phyloP scores from a whole-genome alignment of 2,888 invertebrate genomes.

The Alloscopus bannaensis region DNA sequence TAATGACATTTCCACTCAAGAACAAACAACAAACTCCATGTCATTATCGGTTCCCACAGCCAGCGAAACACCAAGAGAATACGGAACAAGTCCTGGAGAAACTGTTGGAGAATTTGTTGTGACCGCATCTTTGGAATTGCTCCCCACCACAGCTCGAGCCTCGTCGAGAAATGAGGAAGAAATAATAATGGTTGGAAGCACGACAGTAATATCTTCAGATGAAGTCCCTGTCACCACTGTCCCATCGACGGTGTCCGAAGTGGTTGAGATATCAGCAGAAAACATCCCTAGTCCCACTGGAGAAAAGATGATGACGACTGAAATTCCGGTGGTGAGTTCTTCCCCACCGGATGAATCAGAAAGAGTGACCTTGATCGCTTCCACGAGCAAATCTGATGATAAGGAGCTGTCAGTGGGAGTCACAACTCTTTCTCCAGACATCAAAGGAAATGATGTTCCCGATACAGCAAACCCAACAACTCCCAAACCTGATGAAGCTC shows the following conservation, averaged over 20 bases:
- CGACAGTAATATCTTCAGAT: neutral
- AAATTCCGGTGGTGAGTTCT: neutral
- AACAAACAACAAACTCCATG: neutral
- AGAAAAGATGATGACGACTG: neutral
- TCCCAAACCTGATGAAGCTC: neutral
- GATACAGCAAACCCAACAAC: neutral
- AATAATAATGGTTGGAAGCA: neutral
- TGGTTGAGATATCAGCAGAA: neutral
- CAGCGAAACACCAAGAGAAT: neutral
- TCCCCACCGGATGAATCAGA: slow-evolving; percentile 13
- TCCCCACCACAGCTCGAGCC: neutral
- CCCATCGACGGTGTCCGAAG: neutral
- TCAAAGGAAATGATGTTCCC: neutral
- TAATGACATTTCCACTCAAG: slow-evolving; percentile 5
- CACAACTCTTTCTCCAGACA: neutral
- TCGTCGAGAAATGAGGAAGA: neutral
- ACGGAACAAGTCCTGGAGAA: neutral
- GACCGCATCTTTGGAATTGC: neutral
- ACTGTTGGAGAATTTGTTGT: neutral
- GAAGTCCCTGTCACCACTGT: neutral
- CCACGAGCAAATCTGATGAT: slow-evolving; percentile 15
- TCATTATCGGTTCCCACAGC: neutral
- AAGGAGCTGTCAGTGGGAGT: neutral
- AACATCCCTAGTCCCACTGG: neutral
- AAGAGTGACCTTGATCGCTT: slow-evolving; percentile 37